These are phyloP conservation scores for Lethocerus indicus DNA, from an alignment of 1,140 invertebrate species.

Conservation along the genomic window DNA sequence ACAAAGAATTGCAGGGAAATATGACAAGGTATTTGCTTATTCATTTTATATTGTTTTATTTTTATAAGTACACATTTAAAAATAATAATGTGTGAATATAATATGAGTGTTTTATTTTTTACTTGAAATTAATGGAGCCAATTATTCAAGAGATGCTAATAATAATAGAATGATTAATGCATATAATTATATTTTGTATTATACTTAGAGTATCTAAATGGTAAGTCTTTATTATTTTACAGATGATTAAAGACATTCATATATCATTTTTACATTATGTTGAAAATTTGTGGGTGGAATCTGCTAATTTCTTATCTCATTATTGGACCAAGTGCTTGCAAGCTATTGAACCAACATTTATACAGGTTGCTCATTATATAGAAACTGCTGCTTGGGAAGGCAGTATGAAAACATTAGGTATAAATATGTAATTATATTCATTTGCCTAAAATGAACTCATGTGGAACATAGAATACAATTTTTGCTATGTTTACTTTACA, in stretches of 20 bases:
- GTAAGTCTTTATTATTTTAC: conserved; percentile 8
- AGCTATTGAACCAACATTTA: conserved; percentile 55
- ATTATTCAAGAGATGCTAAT: not conserved
- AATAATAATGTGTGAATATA: not conserved
- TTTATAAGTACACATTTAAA: not conserved
- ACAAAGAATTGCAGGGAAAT: conserved; percentile 48
- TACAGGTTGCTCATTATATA: conserved; percentile 51
- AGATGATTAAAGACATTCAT: conserved; percentile 55
- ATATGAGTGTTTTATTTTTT: not conserved
- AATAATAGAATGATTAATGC: not conserved
- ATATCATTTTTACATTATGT: conserved; percentile 56
- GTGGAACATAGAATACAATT: not conserved
- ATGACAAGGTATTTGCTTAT: conserved; percentile 34
- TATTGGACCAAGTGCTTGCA: conserved; percentile 53
- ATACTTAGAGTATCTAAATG: not conserved
- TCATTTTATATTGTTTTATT: not conserved
- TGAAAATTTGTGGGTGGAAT: conserved; percentile 48
- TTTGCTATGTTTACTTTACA: conserved; percentile 21
- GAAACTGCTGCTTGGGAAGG: conserved; percentile 54
- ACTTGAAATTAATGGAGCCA: not conserved
- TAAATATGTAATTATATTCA: conserved; percentile 6
- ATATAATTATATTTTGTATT: not conserved
- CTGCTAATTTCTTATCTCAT: conserved; percentile 34
- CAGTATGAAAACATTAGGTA: conserved; percentile 43
- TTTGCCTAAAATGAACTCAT: not conserved